phyloP scores from a whole-genome alignment of 2,888 invertebrate genomes.

The Agelastica alni region DNA sequence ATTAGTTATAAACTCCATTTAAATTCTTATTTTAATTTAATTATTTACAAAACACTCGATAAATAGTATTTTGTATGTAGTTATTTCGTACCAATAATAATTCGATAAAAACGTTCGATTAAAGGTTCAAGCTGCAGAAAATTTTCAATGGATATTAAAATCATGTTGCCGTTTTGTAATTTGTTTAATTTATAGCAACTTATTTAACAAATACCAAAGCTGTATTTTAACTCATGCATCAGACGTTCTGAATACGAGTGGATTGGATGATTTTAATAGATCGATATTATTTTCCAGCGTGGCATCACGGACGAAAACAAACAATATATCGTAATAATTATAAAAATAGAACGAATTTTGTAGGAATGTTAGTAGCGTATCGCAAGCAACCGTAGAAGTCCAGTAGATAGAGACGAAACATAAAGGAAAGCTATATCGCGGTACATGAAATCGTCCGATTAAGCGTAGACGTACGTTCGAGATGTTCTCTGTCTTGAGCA shows the following conservation, averaged over 20 bases:
- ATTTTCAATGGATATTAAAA: no score
- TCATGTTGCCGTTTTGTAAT: no score
- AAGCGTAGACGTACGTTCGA: slow-evolving; percentile 37
- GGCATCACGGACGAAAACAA: slow-evolving; percentile 37
- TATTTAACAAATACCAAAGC: no score
- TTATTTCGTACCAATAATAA: no score
- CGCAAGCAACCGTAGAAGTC: slow-evolving; percentile 53
- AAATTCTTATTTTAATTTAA: no score
- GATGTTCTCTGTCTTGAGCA: slow-evolving; percentile 43
- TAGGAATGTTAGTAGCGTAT: slow-evolving; percentile 47
- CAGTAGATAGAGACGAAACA: slow-evolving; percentile 51
- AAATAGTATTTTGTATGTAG: no score
- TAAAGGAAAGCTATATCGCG: slow-evolving; percentile 54
- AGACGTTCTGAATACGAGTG: neutral
- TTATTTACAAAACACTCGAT: no score
- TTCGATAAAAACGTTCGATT: no score
- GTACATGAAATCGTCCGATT: slow-evolving; percentile 52
- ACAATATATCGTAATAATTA: slow-evolving; percentile 37
- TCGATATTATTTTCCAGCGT: slow-evolving; percentile 26
- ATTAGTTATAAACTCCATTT: no score
- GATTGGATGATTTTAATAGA: slow-evolving; percentile 7
- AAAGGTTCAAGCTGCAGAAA: no score
- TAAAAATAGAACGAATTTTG: slow-evolving; percentile 46
- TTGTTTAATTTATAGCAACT: no score
- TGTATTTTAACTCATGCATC: neutral